Conservation (phyloP, 2,888 invertebrate genomes). For the Altica lythri region DNA sequence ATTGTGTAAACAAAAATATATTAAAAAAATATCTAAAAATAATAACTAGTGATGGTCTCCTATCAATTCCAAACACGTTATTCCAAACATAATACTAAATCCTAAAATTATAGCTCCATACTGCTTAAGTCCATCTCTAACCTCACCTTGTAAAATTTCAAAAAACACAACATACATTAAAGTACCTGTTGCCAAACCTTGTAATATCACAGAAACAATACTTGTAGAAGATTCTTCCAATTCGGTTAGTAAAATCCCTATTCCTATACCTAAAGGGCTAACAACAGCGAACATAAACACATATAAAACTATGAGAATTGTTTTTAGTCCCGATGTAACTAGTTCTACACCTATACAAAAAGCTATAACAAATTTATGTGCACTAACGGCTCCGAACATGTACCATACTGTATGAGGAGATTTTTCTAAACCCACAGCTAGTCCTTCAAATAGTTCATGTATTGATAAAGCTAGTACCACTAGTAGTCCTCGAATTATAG, state of each 20-base stretch:
- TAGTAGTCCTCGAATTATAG: constrained; percentile 69
- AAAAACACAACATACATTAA: constrained; percentile 96
- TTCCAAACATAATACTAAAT: constrained; percentile 72
- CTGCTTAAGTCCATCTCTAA: constrained; percentile 66
- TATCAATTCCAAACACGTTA: constrained; percentile 33
- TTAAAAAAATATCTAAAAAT: too few relatives aligned
- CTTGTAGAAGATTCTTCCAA: constrained; percentile 64
- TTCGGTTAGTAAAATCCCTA: constrained; percentile 70
- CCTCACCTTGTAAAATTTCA: constrained; percentile 76
- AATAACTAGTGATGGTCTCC: too few relatives aligned
- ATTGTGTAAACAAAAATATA: too few relatives aligned
- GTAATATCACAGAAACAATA: constrained; percentile 68
- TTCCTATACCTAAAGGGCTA: constrained; percentile 79
- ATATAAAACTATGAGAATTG: constrained; percentile 67
- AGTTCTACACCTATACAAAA: constrained; percentile 88
- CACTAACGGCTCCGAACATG: constrained; percentile 82
- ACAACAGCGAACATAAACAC: constrained; percentile 78
- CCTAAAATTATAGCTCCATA: constrained; percentile 70
- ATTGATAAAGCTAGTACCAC: constrained; percentile 83
- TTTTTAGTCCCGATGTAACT: constrained; percentile 71
- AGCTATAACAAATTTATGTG: constrained; percentile 85
- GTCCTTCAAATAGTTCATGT: constrained; percentile 85
- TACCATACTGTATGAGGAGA: constrained; percentile 64
- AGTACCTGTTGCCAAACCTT: constrained; percentile 91
- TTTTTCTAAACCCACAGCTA: constrained; percentile 78